phyloP scores from a whole-genome alignment of 2,888 invertebrate species.

The Amiota communis region DNA sequence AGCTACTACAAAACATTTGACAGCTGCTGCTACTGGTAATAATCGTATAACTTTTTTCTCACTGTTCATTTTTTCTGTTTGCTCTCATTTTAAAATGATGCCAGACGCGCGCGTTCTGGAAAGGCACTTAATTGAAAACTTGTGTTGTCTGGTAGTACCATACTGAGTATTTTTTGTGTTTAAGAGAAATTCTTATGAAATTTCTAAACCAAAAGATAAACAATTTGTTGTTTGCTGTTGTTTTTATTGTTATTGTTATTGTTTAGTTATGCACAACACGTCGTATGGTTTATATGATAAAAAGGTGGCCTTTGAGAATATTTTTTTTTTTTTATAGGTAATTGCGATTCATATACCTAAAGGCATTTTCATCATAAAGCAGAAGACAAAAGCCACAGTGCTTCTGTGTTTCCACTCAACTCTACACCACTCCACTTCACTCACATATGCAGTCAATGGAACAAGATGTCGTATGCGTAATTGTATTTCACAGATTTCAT shows the following conservation, averaged over 20 bases:
- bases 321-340: not conserved
- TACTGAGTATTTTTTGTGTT: no score
- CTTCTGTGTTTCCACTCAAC: no score
- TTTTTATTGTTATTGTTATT: slow-evolving; percentile 1
- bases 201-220: not conserved
- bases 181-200: no score
- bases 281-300: not conserved
- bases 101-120: no score
- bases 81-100: no score
- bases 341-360: slow-evolving; percentile 7
- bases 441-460: slow-evolving; percentile 17
- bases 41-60: no score
- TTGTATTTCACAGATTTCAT: no score
- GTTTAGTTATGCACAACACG: slow-evolving; percentile 17
- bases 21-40: no score
- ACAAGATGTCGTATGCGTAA: not conserved
- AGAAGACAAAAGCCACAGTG: not conserved
- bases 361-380: slow-evolving; percentile 14
- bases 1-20: no score
- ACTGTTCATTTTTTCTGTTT: no score
- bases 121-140: no score
- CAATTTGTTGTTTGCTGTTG: not conserved
- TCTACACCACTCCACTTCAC: not conserved
- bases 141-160: no score
- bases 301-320: not conserved